phyloP scores from a whole-genome alignment of 1,140 invertebrate genomes.

The Drosophila chauvacae region DNA sequence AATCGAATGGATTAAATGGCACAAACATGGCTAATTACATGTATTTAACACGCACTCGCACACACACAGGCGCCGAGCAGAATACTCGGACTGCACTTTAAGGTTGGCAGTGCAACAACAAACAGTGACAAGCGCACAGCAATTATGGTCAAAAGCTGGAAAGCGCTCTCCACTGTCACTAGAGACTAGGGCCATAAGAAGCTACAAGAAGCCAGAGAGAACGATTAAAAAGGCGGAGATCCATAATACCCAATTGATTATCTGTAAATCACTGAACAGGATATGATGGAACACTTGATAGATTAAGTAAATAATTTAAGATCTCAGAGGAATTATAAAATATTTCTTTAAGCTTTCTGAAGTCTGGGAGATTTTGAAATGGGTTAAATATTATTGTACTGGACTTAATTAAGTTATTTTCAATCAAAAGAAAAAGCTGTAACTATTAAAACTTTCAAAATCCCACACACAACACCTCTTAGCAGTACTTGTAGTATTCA shows the following conservation, averaged over 20 bases:
- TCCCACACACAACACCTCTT: no score
- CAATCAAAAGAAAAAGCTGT: no score
- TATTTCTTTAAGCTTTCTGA: no score
- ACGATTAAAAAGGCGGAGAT: conserved; percentile 11
- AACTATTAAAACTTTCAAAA: no score
- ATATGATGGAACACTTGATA: neutral
- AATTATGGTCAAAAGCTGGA: conserved; percentile 74
- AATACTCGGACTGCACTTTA: conserved; percentile 30
- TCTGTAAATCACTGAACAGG: neutral
- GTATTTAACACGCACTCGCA: conserved; percentile 76
- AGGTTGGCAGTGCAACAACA: conserved; percentile 68
- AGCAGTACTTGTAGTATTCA: no score
- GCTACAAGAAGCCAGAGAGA: neutral
- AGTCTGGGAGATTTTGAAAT: no score
- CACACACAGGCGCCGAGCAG: conserved; percentile 9
- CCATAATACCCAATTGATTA: conserved; percentile 9
- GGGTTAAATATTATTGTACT: no score
- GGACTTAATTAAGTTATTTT: no score
- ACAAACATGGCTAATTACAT: conserved; percentile 83
- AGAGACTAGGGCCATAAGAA: conserved; percentile 40
- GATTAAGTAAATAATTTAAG: no score
- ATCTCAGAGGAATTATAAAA: no score
- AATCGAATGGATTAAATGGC: conserved; percentile 78
- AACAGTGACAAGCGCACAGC: conserved; percentile 73
- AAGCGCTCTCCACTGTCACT: conserved; percentile 57